These are phyloP conservation scores for Synanthedon tipuliformis DNA, from an alignment of 2,888 invertebrate genomes.

Conservation along the genomic window DNA sequence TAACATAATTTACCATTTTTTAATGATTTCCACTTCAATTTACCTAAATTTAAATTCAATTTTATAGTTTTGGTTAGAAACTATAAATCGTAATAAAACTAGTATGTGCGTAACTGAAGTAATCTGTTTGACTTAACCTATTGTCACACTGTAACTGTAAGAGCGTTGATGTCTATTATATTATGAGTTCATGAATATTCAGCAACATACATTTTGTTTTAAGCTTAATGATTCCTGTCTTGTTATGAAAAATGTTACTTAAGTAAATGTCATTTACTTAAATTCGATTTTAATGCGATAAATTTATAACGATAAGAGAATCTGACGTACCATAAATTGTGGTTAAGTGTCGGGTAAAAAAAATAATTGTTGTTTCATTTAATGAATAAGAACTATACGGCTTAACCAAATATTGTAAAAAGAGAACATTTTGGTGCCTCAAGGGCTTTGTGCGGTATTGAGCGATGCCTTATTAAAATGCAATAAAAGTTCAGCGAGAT, in stretches of 20 bases:
- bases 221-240: background rate
- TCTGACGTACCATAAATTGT: conserved; percentile 21
- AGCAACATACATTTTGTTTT: background rate
- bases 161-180: conserved; percentile 5
- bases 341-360: conserved; percentile 1
- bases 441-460: conserved; percentile 18
- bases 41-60: no score
- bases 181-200: conserved; percentile 1
- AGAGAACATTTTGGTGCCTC: conserved; percentile 11
- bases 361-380: conserved; percentile 11
- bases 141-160: background rate
- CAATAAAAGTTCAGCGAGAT: conserved; percentile 36
- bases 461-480: conserved; percentile 40
- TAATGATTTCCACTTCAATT: no score
- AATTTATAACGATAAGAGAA: conserved; percentile 23
- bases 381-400: conserved; percentile 7
- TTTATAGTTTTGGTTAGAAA: no score
- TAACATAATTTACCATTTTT: no score
- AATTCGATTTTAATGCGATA: conserved; percentile 3
- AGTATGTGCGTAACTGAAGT: no score
- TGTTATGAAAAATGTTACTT: background rate
- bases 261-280: background rate
- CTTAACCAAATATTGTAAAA: conserved; percentile 23
- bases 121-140: no score
- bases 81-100: no score